phyloP scores from a whole-genome alignment of 1,140 invertebrate genomes.

The Ctenoplectra terminalis region DNA sequence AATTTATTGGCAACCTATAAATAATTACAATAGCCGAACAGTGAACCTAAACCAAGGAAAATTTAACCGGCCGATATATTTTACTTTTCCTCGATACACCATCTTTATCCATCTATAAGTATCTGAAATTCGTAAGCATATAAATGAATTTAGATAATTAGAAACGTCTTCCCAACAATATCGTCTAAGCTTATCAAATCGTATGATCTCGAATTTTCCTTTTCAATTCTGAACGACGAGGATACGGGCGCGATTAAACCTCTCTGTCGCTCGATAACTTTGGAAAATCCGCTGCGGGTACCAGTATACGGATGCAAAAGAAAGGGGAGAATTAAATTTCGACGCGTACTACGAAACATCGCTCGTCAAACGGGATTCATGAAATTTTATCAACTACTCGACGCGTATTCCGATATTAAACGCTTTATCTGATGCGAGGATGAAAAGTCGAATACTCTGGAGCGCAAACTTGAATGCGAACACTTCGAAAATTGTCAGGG shows the following conservation, averaged over 20 bases:
- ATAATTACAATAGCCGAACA: too few relatives aligned
- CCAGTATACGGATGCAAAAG: background rate
- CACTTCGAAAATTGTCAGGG: background rate
- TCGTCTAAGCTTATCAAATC: too few relatives aligned
- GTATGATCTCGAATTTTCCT: background rate
- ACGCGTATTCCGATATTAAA: background rate
- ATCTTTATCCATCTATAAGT: too few relatives aligned
- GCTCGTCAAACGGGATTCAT: background rate
- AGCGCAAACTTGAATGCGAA: background rate
- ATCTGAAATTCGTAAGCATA: background rate
- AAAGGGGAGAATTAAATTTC: conserved; percentile 3
- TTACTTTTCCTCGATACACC: too few relatives aligned
- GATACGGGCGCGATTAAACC: conserved; percentile 31
- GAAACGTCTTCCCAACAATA: background rate
- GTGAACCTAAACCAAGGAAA: too few relatives aligned
- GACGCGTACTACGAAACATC: background rate
- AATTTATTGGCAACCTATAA: too few relatives aligned
- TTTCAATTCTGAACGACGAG: background rate
- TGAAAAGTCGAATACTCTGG: background rate
- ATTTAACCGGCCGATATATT: too few relatives aligned
- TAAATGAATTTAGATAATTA: background rate
- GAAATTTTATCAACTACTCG: conserved; percentile 10
- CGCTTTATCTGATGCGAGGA: background rate
- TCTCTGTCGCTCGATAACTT: background rate
- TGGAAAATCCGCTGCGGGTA: conserved; percentile 48